A percentile compares a stretch with the other conserved stretches of the same genome.
Conservation (phyloP, 2,888 invertebrate genomes). For the Camptogramma bilineatum region DNA sequence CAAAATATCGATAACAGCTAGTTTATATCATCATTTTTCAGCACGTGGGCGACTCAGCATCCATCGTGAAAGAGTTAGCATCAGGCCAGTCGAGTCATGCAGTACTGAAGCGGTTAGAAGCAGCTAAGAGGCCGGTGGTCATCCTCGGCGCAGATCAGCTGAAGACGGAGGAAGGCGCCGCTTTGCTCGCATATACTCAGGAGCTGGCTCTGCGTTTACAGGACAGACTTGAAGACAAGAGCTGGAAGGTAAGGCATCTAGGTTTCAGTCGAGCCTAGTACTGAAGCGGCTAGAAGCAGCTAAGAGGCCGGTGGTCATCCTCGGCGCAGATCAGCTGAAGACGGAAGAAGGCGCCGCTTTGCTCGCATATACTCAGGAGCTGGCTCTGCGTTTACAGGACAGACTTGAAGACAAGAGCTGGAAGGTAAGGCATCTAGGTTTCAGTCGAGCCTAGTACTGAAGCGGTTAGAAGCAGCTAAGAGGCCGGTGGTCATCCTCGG, state of each 20-base stretch:
- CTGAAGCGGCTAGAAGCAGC: slow-evolving; percentile 89
- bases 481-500: slow-evolving; percentile 97
- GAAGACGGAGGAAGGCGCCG: slow-evolving; percentile 91
- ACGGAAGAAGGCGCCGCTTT: slow-evolving; percentile 92
- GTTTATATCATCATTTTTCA: slow-evolving; percentile 54
- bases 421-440: too few relatives aligned
- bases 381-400: slow-evolving; percentile 87
- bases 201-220: slow-evolving; percentile 88
- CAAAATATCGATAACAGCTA: background rate
- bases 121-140: slow-evolving; percentile 95
- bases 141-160: slow-evolving; percentile 96
- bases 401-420: slow-evolving; percentile 81
- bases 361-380: slow-evolving; percentile 89
- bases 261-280: slow-evolving; percentile 83
- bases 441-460: slow-evolving; percentile 82
- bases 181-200: slow-evolving; percentile 90
- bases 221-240: slow-evolving; percentile 80
- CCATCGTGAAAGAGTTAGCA: slow-evolving; percentile 90
- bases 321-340: slow-evolving; percentile 94
- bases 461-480: slow-evolving; percentile 90
- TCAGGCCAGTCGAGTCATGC: slow-evolving; percentile 87
- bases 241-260: slow-evolving; percentile 85
- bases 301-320: slow-evolving; percentile 95
- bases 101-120: slow-evolving; percentile 85
- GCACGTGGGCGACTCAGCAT: slow-evolving; percentile 94